phyloP scores from a whole-genome alignment of 2,888 invertebrate species.

The Ectemnius lituratus region DNA sequence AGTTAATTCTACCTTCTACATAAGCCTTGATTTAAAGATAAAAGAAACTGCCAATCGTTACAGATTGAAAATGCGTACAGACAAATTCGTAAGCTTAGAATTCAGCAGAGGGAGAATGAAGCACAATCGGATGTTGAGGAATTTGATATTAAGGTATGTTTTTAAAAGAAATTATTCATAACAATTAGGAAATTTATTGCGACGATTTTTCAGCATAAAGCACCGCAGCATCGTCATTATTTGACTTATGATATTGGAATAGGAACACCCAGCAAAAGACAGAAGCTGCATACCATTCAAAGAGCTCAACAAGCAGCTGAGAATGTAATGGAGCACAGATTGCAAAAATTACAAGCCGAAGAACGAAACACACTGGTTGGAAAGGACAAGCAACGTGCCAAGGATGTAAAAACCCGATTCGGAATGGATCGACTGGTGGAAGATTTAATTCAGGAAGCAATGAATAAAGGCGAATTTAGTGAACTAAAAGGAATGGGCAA shows the following conservation, averaged over 20 bases:
- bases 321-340: conserved; percentile 83
- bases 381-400: conserved; percentile 65
- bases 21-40: conserved; percentile 1
- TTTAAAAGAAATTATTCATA: neutral
- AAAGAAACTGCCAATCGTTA: neutral
- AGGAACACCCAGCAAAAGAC: conserved; percentile 88
- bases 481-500: conserved; percentile 91
- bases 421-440: conserved; percentile 94
- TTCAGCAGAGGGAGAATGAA: conserved; percentile 75
- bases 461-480: conserved; percentile 93
- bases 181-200: neutral
- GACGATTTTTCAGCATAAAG: conserved; percentile 83
- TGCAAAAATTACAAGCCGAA: conserved; percentile 80
- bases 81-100: conserved; percentile 66
- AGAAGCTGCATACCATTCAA: conserved; percentile 86
- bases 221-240: conserved; percentile 93
- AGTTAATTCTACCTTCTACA: neutral
- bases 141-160: conserved; percentile 82
- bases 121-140: conserved; percentile 80
- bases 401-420: conserved; percentile 78
- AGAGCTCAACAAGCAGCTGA: conserved; percentile 85
- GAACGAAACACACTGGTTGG: conserved; percentile 71
- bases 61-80: conserved; percentile 87
- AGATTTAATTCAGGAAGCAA: conserved; percentile 94
- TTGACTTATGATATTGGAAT: conserved; percentile 87